Evolutionary conservation across 1,140 invertebrate genomes (phyloP).

Genomic region (Zaprionus taronus): DNA sequence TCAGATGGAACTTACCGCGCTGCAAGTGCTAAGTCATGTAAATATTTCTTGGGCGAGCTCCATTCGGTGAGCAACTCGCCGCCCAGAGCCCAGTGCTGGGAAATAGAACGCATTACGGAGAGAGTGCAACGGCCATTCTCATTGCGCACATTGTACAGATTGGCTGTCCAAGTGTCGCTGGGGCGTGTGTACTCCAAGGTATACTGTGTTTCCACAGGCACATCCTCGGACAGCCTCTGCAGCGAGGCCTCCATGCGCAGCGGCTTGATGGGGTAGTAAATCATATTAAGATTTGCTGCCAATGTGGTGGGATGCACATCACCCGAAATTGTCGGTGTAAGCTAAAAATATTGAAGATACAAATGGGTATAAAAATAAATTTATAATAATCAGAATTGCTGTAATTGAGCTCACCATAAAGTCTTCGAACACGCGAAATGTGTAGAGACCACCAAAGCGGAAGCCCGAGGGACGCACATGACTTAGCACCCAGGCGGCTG

Average conservation of each 20-base stretch:
- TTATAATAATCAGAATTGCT: background rate
- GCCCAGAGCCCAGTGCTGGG: constrained; percentile 68
- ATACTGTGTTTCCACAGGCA: constrained; percentile 62
- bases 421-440: constrained; percentile 61
- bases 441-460: constrained; percentile 79
- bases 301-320: constrained; percentile 78
- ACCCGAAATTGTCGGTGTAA: constrained; percentile 74
- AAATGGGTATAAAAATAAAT: background rate
- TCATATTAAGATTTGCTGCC: constrained; percentile 72
- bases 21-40: constrained; percentile 65
- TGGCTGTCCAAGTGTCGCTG: constrained; percentile 70
- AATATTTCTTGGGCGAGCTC: constrained; percentile 59
- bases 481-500: constrained; percentile 71
- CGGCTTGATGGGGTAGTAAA: constrained; percentile 72
- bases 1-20: constrained; percentile 43
- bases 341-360: constrained; percentile 31
- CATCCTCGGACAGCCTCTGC: constrained; percentile 52
- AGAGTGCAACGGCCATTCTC: constrained; percentile 73
- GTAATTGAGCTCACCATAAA: constrained; percentile 60
- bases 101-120: constrained; percentile 70
- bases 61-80: constrained; percentile 74
- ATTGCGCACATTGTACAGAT: constrained; percentile 69
- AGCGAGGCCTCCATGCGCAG: constrained; percentile 71
- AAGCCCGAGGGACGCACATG: constrained; percentile 72
- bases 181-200: constrained; percentile 69